phyloP scores from a whole-genome alignment of 2,888 invertebrate species.

The Fabriciana adippe region DNA sequence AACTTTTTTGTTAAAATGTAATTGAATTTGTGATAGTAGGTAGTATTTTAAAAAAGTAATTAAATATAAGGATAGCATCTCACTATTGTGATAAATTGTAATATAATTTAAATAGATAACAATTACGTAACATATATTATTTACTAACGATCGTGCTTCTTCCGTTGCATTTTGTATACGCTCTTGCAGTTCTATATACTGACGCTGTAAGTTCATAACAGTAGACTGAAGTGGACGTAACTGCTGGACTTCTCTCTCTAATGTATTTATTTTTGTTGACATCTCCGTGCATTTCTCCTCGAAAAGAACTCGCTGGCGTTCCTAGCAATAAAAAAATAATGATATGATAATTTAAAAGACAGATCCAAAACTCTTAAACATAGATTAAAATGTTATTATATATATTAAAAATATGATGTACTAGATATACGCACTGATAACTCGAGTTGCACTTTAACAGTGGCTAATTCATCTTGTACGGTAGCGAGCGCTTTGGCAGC shows the following conservation, averaged over 20 bases:
- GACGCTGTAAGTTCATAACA: slow-evolving; percentile 56
- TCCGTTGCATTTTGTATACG: slow-evolving; percentile 56
- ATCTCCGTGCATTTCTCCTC: slow-evolving; percentile 66
- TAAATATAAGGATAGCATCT: no score
- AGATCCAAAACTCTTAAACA: no score
- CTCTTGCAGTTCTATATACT: slow-evolving; percentile 64
- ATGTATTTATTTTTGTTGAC: slow-evolving; percentile 48
- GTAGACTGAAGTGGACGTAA: slow-evolving; percentile 59
- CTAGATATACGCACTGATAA: slow-evolving; percentile 52
- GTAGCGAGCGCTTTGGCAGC: slow-evolving; percentile 56
- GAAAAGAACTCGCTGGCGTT: slow-evolving; percentile 60
- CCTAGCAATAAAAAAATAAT: slow-evolving; percentile 47
- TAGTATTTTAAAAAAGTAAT: no score
- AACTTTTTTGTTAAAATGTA: no score
- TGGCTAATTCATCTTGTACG: slow-evolving; percentile 58
- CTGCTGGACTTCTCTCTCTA: slow-evolving; percentile 63
- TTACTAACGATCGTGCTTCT: slow-evolving; percentile 59
- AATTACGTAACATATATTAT: no score
- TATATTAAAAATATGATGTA: not conserved
- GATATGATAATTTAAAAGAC: not conserved
- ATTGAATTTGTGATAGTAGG: no score
- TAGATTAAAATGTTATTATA: no score
- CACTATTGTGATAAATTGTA: no score
- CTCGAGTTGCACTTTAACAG: slow-evolving; percentile 63
- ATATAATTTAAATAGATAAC: no score